Conservation (phyloP, 2,888 invertebrate species). For the Pristionchus entomophagus region DNA sequence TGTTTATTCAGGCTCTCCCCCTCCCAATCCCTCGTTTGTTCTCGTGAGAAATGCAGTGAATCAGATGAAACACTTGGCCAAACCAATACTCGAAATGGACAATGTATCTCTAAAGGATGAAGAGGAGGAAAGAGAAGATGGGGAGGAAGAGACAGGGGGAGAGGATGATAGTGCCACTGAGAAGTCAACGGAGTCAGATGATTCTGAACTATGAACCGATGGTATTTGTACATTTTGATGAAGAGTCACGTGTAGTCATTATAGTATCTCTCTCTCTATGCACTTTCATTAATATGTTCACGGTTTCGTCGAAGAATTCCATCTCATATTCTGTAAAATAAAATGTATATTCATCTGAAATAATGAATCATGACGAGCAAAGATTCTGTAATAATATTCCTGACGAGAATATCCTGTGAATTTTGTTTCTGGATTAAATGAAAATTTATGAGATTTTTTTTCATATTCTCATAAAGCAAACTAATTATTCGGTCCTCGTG, state of each 20-base stretch:
- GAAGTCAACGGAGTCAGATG: neutral
- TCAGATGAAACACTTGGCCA: neutral
- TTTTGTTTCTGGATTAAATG: too few relatives aligned
- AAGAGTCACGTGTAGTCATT: neutral
- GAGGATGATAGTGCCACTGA: neutral
- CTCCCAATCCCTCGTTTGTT: constrained; percentile 29
- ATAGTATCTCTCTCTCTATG: neutral
- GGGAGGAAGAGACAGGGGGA: neutral
- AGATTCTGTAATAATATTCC: too few relatives aligned
- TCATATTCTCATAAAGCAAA: too few relatives aligned
- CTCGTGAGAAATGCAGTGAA: constrained; percentile 37
- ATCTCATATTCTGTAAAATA: too few relatives aligned
- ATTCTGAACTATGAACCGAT: neutral
- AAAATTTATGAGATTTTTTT: too few relatives aligned
- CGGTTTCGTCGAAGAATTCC: neutral
- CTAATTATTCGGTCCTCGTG: too few relatives aligned
- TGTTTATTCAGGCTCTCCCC: constrained; percentile 7
- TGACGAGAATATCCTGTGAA: too few relatives aligned
- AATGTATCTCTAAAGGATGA: neutral
- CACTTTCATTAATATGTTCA: neutral
- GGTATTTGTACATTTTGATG: neutral
- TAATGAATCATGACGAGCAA: too few relatives aligned
- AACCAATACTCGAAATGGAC: constrained; percentile 11
- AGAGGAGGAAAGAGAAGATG: neutral
- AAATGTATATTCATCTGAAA: too few relatives aligned